These are phyloP conservation scores for Coleophora flavipennella DNA, from an alignment of 2,888 invertebrate species.

Conservation along the genomic window DNA sequence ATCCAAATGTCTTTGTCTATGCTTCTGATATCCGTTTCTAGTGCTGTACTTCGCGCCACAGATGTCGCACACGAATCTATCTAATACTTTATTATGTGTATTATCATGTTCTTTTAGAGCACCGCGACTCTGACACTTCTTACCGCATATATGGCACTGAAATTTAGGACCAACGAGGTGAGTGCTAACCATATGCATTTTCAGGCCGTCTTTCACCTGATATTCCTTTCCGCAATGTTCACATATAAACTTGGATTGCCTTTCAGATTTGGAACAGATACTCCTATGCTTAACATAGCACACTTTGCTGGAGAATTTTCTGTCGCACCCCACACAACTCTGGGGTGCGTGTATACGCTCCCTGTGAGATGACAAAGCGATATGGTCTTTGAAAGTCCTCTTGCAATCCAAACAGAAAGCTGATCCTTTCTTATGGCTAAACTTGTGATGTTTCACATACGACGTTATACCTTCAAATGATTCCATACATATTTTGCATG, in stretches of 20 bases:
- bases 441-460: conserved; percentile 1
- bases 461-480: conserved; percentile 15
- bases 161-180: conserved; percentile 21
- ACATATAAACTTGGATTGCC: conserved; percentile 24
- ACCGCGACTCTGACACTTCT: conserved; percentile 22
- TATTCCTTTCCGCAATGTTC: conserved; percentile 35
- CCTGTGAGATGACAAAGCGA: conserved; percentile 21
- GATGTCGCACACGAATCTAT: conserved; percentile 30
- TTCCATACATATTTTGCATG: conserved; percentile 26
- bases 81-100: conserved; percentile 26
- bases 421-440: background rate
- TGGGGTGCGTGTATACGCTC: conserved; percentile 22
- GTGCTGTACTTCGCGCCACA: conserved; percentile 32
- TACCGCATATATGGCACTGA: conserved; percentile 39
- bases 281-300: conserved; percentile 29
- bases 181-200: conserved; percentile 23
- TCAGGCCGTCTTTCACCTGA: conserved; percentile 20
- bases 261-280: conserved; percentile 15
- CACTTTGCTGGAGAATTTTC: conserved; percentile 24
- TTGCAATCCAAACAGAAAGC: conserved; percentile 26
- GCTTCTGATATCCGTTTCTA: conserved; percentile 30
- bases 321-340: conserved; percentile 26
- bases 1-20: conserved; percentile 21
- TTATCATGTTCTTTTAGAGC: conserved; percentile 35
- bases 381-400: conserved; percentile 18